These are phyloP conservation scores for Lepidurus apus DNA, from an alignment of 1,140 invertebrate species.

Conservation along the genomic window DNA sequence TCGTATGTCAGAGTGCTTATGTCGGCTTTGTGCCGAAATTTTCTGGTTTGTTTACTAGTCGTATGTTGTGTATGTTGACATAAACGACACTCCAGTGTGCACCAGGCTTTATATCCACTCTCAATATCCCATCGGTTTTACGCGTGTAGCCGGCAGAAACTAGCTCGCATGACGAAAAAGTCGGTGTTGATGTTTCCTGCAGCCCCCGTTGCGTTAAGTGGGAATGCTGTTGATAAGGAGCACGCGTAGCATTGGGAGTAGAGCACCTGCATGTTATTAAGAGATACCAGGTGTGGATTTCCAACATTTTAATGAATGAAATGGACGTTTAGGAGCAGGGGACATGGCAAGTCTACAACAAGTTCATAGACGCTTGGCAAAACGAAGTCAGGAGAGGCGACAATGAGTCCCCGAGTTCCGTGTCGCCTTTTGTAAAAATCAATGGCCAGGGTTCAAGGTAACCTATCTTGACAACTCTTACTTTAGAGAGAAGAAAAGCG, in stretches of 20 bases:
- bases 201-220: not conserved
- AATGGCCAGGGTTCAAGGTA: slow-evolving; percentile 21
- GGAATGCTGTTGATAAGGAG: not conserved
- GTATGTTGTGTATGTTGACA: too few relatives aligned
- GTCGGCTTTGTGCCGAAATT: too few relatives aligned
- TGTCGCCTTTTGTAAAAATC: not conserved
- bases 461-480: not conserved
- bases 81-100: too few relatives aligned
- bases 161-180: not conserved
- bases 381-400: not conserved
- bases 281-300: not conserved
- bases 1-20: too few relatives aligned
- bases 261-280: not conserved
- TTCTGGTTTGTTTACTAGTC: too few relatives aligned
- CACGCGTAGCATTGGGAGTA: not conserved
- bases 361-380: not conserved
- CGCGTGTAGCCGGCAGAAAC: too few relatives aligned
- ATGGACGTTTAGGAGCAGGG: too few relatives aligned
- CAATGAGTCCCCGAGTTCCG: not conserved
- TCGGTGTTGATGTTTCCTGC: not conserved
- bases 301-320: not conserved
- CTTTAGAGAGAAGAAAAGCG: not conserved
- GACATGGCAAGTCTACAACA: too few relatives aligned
- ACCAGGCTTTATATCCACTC: too few relatives aligned
- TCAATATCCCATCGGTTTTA: too few relatives aligned